Evolutionary conservation across 2,797 vertebrate species (phyloP).

Genomic region (Podarcis lilfordi): DNA sequence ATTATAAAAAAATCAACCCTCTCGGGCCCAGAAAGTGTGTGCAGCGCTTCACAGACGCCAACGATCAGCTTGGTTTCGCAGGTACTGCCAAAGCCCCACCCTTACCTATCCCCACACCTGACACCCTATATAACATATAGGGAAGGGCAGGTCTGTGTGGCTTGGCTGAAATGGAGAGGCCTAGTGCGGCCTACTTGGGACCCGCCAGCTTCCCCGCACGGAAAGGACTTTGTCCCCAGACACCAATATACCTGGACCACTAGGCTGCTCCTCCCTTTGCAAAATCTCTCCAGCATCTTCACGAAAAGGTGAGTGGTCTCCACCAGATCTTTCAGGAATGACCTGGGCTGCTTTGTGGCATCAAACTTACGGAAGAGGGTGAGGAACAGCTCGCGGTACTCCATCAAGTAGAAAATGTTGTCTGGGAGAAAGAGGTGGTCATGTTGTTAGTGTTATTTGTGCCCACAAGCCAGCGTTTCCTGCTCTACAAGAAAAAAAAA

Average conservation of each 20-base stretch:
- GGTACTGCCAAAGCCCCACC: too few relatives aligned
- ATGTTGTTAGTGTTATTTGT: not conserved
- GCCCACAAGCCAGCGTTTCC: not conserved
- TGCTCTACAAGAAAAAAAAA: not conserved
- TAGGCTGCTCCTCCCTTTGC: constrained; percentile 84
- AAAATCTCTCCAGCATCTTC: constrained; percentile 93
- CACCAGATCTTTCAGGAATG: constrained; percentile 91
- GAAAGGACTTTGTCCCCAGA: not conserved
- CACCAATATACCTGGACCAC: constrained; percentile 86
- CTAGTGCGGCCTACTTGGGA: too few relatives aligned
- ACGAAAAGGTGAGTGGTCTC: constrained; percentile 95
- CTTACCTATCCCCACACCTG: too few relatives aligned
- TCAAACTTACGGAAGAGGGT: constrained; percentile 93
- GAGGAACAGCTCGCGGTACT: constrained; percentile 95
- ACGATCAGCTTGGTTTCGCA: too few relatives aligned
- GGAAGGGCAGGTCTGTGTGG: too few relatives aligned
- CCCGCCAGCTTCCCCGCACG: not conserved
- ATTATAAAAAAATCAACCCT: too few relatives aligned
- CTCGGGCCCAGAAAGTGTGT: too few relatives aligned
- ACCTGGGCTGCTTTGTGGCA: constrained; percentile 87
- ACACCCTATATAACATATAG: too few relatives aligned
- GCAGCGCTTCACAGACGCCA: too few relatives aligned
- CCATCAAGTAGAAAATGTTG: constrained; percentile 98
- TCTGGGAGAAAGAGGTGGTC: constrained; percentile 70
- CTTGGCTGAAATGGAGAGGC: too few relatives aligned